Evolutionary conservation across 2,797 vertebrate species (phyloP), one percentile per base, ranked within the genome.

Genomic region (Oceanodroma leucorhoa): DNA sequence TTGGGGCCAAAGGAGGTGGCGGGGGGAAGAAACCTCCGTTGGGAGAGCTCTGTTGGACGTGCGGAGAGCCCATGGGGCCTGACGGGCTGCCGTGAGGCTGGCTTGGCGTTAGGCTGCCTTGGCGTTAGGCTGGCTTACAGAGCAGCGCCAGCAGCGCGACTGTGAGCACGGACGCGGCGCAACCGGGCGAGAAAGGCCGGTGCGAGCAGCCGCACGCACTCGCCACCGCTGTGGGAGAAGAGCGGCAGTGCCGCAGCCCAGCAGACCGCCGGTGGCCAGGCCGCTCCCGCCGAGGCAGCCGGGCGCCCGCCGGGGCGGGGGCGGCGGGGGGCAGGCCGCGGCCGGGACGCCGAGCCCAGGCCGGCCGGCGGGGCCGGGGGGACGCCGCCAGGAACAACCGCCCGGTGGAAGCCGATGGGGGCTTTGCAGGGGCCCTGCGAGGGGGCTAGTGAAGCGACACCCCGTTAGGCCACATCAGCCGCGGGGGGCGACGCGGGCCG

Each of bases 1-100:
- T 14, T 21, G 41, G 18, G 21, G 21, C 21, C 13, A 6, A 6
- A n/a, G 29, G 10, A 41, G 20, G n/a, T 2, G 12, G 11, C 15
- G 12, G 7, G 13, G 27, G 24, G 4, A 29, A 29, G 61, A 0
- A 14, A 4, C 2, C 30, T 36, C 34, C 80, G 14, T 20, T 0
- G 16, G 15, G 30, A 17, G 29, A 23, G 64, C 36, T 10, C 20
- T 1, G 22, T 0, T 1, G 8, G 22, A 11, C 1, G 30, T 1
- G 32, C 1, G 55, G 24, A 6, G 45, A 23, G 45, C n/a, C 38
- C 87, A 1, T 2, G 21, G 21, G 46, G 15, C 40, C 38, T 5
- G 38, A 1, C 4, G 5, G 51, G 69, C 55, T 20, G 34, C 11
- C 19, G 7, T 0, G 4, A 6, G 50, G 29, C 55, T 1, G 21